Evolutionary conservation across 2,888 invertebrate genomes (phyloP), one percentile per base, ranked within the genome.

Genomic region (Tenthredo scrophulariae): DNA sequence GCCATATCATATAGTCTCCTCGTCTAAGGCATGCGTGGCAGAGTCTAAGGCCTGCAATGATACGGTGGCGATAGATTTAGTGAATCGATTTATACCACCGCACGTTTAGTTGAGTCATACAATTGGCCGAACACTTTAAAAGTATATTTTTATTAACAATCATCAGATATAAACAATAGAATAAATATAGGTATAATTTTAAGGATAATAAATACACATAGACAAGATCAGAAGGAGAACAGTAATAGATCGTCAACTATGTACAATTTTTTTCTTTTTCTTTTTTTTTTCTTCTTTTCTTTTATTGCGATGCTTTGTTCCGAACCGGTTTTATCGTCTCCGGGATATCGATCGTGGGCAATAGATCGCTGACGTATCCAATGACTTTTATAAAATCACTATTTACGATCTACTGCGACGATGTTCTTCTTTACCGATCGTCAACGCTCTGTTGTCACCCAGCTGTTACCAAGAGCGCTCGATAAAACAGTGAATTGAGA

Each of bases 241-340:
- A 70, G 83, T 67, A 67, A 83, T 33, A 70, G 67, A 83, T 83
- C 83, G 83, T 67, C 67, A 29, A 50, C 62, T 83, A 83, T 67
- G 67, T 83, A 83, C 83, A 83, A 67, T 67, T 65, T 70, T 22
- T 46, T 67, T 72, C 1, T 70, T 72, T 72, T 22, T 46, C 50
- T 13, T 43, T 70, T 15, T 46, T 67, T 79, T 5, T 40, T n/a
- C 37, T 72, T 72, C 10, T 65, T 70, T 13, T 43, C 33, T 62
- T 62, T 62, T 40, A 40, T 40, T 40, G 37, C 80, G 22, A 80
- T 62, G 40, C 62, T 62, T 80, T 62, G 54, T 70, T 83, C 43
- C 67, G 67, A 83, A 70, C 83, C 83, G 67, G 83, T 83, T 83
- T 83, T 10, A 67, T 46, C 67, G 46, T 29, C 46, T 7, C 6